Evolutionary conservation across 2,888 invertebrate genomes (phyloP).

Genomic region (Diploptera punctata): DNA sequence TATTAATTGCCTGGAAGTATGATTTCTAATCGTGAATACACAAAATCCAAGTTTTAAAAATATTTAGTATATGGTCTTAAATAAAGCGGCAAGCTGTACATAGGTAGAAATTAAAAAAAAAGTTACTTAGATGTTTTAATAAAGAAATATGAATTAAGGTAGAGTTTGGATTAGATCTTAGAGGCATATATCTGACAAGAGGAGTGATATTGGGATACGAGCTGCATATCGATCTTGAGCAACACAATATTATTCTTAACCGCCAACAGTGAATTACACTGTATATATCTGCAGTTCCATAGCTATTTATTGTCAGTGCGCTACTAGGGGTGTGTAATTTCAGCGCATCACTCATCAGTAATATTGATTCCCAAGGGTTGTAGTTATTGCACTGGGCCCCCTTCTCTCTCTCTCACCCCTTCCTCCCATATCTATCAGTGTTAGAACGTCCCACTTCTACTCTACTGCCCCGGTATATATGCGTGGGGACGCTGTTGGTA

Average conservation of each 20-base stretch:
- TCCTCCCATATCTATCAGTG: conserved; percentile 40
- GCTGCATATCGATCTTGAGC: conserved; percentile 5
- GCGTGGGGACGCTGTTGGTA: conserved; percentile 34
- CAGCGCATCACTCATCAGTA: conserved; percentile 41
- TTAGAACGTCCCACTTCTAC: conserved; percentile 32
- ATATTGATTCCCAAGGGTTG: conserved; percentile 39
- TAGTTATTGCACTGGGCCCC: conserved; percentile 40
- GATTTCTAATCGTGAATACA: no score
- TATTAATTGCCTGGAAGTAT: no score
- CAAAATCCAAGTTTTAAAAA: no score
- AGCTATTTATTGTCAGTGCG: conserved; percentile 28
- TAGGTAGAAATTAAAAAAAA: no score
- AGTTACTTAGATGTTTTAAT: no score
- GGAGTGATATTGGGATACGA: background rate
- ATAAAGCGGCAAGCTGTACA: no score
- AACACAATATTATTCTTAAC: conserved; percentile 5
- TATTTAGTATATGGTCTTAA: no score
- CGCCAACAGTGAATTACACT: conserved; percentile 19
- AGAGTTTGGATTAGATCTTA: no score
- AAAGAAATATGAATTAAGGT: no score
- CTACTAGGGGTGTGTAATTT: conserved; percentile 38
- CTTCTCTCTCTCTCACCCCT: background rate
- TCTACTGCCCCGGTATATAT: conserved; percentile 33
- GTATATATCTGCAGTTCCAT: conserved; percentile 13
- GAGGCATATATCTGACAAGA: background rate